Evolutionary conservation across 2,113 vertebrate genomes (phyloP).

Genomic region (Dicentrarchus labrax): DNA sequence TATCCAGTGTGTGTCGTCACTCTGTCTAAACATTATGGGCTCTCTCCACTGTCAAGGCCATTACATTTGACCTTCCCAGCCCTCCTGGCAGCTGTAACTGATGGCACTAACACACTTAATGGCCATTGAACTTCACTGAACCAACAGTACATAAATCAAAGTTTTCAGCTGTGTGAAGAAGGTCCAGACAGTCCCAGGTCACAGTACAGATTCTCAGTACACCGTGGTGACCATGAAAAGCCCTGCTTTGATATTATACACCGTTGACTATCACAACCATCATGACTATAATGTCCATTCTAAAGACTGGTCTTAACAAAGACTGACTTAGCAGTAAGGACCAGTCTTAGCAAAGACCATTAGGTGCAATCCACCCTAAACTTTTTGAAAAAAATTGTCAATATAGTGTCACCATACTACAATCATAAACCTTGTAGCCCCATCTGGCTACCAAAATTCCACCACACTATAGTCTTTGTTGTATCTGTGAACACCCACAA

Average conservation of each 20-base stretch:
- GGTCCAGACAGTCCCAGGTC: slow-evolving; percentile 20
- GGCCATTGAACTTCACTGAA: slow-evolving; percentile 49
- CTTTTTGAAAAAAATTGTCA: no score
- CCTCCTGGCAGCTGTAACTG: slow-evolving; percentile 56
- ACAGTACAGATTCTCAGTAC: not conserved
- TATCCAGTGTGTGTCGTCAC: slow-evolving; percentile 15
- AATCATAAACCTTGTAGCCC: not conserved
- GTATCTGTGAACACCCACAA: no score
- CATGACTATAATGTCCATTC: not conserved
- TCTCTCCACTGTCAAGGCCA: slow-evolving; percentile 45
- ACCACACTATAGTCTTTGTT: not conserved
- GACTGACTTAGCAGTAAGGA: no score
- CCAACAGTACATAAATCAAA: slow-evolving; percentile 60
- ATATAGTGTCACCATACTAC: no score
- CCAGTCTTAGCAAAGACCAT: no score
- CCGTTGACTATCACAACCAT: not conserved
- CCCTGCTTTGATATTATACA: not conserved
- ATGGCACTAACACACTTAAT: slow-evolving; percentile 57
- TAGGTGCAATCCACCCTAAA: no score
- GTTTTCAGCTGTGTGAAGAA: slow-evolving; percentile 33
- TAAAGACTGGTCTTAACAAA: no score
- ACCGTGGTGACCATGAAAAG: not conserved
- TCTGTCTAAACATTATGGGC: slow-evolving; percentile 52
- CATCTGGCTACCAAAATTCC: not conserved
- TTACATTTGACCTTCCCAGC: slow-evolving; percentile 46